A percentile compares a stretch with the other conserved stretches of the same genome.
Conservation (phyloP, 1,140 invertebrate genomes). For the Bombyx mandarina region DNA sequence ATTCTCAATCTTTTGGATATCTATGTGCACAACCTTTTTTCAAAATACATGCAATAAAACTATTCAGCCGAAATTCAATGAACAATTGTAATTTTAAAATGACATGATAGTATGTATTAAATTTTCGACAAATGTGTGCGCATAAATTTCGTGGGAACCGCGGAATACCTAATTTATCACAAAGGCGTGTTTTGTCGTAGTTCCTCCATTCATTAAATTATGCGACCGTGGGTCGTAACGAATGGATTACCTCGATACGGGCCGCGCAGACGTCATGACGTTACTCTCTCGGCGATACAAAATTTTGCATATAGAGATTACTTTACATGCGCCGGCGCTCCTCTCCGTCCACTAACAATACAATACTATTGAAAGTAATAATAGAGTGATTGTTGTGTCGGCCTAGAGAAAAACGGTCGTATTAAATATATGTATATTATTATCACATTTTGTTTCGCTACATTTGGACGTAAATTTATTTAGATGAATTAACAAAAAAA, state of each 20-base stretch:
- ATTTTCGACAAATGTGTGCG: too few relatives aligned
- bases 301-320: constrained; percentile 15
- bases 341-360: constrained; percentile 11
- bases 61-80: too few relatives aligned
- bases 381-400: constrained; percentile 4
- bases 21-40: too few relatives aligned
- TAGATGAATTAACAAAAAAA: too few relatives aligned
- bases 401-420: too few relatives aligned
- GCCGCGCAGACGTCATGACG: background rate
- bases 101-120: too few relatives aligned
- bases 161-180: constrained; percentile 22
- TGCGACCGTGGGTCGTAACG: constrained; percentile 28
- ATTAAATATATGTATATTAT: too few relatives aligned
- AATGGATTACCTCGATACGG: constrained; percentile 18
- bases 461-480: too few relatives aligned
- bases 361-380: constrained; percentile 11
- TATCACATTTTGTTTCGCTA: too few relatives aligned
- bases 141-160: constrained; percentile 17
- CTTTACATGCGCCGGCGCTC: constrained; percentile 15
- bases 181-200: constrained; percentile 41
- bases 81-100: too few relatives aligned
- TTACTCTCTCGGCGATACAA: constrained; percentile 8
- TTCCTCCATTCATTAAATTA: constrained; percentile 43
- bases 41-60: too few relatives aligned
- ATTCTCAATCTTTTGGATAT: too few relatives aligned